Evolutionary conservation across 2,888 invertebrate species (phyloP), one percentile per base, ranked within the genome.

Genomic region (Pachycephus smyrnensis): DNA sequence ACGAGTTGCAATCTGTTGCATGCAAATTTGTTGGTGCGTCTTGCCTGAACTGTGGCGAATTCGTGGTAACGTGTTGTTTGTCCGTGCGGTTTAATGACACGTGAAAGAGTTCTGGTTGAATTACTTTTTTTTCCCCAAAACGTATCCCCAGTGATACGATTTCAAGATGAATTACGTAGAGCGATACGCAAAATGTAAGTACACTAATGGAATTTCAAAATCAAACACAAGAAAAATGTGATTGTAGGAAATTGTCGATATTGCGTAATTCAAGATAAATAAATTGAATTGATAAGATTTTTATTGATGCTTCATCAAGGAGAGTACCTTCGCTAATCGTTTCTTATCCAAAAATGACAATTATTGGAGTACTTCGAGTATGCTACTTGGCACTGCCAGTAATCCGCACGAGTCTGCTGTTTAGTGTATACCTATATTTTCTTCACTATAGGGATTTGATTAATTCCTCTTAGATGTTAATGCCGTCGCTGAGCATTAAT

Each of bases 1-100:
- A 55, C 40, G 69, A 79, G 81, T 76, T 81, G 84, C 84, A 86
- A 86, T 86, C 85, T 86, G 86, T 86, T 86, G 86, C 85, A 80
- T 79, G 77, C 80, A 77, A 76, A 68, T 33, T 30, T 11, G 71
- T 33, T n/a, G 74, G 71, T 55, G 40, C 40, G 40, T 55, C 40
- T 55, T 55, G 40, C 23, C 40, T 55, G 40, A 55, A 55, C 40
- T 55, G 40, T 55, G 40, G 40, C 40, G 40, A 55, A 55, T 55
- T 23, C 40, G 40, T 55, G 40, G 40, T 55, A 55, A 23, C 40
- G 40, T 55, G 40, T 55, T 55, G 40, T 55, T 15, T 55, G 40
- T 55, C 40, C 23, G 40, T 23, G 15, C 23, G 40, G 40, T 55
- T 23, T 55, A 55, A 55, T 55, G 40, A 55, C 40, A 23, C 40